A percentile compares a stretch with the other conserved stretches of the same genome.
Evolutionary conservation across 23 tunicate species (phyloP).

Genomic region (Halocynthia aurantium): DNA sequence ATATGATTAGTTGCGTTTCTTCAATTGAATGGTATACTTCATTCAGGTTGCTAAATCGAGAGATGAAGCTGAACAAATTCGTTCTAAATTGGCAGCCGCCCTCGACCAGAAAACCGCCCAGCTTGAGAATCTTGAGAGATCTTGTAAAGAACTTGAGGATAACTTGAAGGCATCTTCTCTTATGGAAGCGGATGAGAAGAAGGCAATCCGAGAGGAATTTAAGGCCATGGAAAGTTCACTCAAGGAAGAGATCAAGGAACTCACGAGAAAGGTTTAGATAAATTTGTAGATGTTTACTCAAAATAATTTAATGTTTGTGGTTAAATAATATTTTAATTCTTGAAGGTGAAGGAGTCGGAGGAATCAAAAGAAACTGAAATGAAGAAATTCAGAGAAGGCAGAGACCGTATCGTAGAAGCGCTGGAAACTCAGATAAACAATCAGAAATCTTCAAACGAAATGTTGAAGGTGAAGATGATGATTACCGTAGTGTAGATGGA

Average conservation of each 20-base stretch:
- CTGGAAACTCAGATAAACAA: slow-evolving; percentile 50
- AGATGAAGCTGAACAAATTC: neutral
- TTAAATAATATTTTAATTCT: neutral
- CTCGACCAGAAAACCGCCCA: neutral
- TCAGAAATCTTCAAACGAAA: slow-evolving; percentile 28
- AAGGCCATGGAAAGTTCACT: neutral
- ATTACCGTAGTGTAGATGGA: neutral
- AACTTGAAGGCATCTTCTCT: neutral
- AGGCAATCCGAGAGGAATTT: neutral
- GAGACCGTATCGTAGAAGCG: slow-evolving; percentile 43
- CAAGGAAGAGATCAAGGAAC: neutral
- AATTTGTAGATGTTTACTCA: neutral
- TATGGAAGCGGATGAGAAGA: neutral
- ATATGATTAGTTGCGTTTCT: neutral
- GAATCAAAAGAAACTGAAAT: slow-evolving; percentile 35
- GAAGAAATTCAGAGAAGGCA: slow-evolving; percentile 37
- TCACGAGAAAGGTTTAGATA: neutral
- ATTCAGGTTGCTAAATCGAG: neutral
- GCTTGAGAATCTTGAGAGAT: neutral
- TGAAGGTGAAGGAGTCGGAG: neutral
- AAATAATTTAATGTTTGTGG: too few species aligned
- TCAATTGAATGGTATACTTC: neutral
- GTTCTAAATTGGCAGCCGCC: neutral
- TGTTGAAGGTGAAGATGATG: slow-evolving; percentile 28
- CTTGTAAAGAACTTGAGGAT: neutral